A percentile compares a stretch with the other conserved stretches of the same genome.
These are phyloP conservation scores for Drosophila melanosoma DNA, from an alignment of 2,888 invertebrate species.

Conservation along the genomic window DNA sequence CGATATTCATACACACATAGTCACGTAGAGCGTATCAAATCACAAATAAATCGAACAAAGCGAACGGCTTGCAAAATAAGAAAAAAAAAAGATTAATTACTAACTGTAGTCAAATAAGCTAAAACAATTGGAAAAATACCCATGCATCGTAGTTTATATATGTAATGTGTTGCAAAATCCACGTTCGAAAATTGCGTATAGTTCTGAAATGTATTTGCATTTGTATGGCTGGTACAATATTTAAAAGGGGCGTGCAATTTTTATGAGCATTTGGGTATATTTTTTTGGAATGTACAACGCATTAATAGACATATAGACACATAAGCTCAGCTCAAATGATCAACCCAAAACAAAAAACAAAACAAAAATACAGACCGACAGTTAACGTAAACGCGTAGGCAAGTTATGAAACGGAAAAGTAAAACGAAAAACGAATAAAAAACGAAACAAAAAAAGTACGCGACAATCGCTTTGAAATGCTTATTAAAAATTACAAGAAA, in stretches of 20 bases:
- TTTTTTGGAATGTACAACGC: conserved; percentile 71
- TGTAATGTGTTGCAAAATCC: conserved; percentile 41
- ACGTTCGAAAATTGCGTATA: conserved; percentile 49
- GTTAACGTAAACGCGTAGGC: conserved; percentile 74
- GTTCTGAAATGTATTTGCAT: conserved; percentile 46
- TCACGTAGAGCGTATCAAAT: conserved; percentile 63
- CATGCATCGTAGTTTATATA: conserved; percentile 5
- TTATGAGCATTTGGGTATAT: conserved; percentile 72
- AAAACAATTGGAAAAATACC: conserved; percentile 25
- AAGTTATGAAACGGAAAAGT: conserved; percentile 54
- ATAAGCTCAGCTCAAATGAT: conserved; percentile 74
- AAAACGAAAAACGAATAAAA: conserved; percentile 20
- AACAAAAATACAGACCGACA: conserved; percentile 23
- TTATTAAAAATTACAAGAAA: conserved; percentile 46
- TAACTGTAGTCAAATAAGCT: conserved; percentile 39
- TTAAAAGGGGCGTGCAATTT: conserved; percentile 55
- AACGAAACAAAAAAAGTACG: conserved; percentile 56
- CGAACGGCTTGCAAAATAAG: conserved; percentile 59
- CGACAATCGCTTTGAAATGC: conserved; percentile 80
- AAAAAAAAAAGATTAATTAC: conserved; percentile 17
- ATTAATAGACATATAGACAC: conserved; percentile 38
- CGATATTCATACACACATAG: conserved; percentile 59
- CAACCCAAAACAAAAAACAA: conserved; percentile 26
- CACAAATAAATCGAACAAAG: conserved; percentile 36
- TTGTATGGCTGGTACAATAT: conserved; percentile 53